Conservation (phyloP, 2,113 vertebrate genomes). For the Picathartes gymnocephalus region DNA sequence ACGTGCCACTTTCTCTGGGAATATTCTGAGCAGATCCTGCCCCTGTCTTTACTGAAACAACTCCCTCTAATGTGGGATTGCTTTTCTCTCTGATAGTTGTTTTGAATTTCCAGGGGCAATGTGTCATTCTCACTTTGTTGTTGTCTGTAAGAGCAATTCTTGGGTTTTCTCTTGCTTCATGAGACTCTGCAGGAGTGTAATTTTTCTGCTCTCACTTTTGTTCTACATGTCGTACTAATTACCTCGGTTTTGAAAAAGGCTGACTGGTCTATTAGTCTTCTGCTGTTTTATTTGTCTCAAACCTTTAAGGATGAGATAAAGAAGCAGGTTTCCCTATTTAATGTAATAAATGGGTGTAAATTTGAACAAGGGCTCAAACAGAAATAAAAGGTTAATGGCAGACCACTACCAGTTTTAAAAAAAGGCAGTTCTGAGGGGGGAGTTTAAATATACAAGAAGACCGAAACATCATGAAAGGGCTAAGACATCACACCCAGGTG, state of each 20-base stretch:
- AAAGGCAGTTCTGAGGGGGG: background rate
- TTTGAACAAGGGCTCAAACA: background rate
- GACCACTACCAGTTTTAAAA: background rate
- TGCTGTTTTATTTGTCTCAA: background rate
- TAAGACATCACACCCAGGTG: background rate
- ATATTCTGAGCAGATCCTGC: background rate
- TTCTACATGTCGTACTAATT: background rate
- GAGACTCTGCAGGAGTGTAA: background rate
- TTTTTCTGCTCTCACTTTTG: background rate
- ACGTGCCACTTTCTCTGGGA: background rate
- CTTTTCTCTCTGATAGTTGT: background rate
- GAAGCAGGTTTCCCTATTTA: background rate
- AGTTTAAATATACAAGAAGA: background rate
- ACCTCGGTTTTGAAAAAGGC: background rate
- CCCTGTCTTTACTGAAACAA: background rate
- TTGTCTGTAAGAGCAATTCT: background rate
- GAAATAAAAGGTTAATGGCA: background rate
- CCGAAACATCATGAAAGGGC: background rate
- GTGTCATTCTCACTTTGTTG: rapidly evolving
- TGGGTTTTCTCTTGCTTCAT: background rate
- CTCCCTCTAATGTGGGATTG: background rate
- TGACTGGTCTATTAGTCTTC: background rate
- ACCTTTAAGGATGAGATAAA: background rate
- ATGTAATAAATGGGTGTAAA: background rate
- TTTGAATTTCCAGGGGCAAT: background rate